Evolutionary conservation across 2,113 vertebrate genomes (phyloP), one percentile per base, ranked within the genome.

Genomic region (Mastomys coucha): DNA sequence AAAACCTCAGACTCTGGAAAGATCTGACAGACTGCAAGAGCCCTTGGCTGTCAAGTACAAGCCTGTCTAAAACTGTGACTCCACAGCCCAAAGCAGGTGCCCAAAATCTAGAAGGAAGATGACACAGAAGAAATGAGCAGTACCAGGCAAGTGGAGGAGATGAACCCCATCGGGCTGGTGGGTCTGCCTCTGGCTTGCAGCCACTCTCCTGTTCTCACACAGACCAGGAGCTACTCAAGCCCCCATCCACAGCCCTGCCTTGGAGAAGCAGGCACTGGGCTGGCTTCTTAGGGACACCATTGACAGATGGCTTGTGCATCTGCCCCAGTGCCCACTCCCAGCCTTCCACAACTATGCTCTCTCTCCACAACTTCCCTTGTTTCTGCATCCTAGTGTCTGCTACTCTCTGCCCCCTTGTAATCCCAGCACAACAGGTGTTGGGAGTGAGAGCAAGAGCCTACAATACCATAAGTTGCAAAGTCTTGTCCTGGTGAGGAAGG

Each of bases 91-190:
- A 53, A 33, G 26, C 17, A 69, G 0, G 1, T 4, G n/a, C 14
- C 8, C 42, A 53, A 24, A 36, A 36, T 51, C 20, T 1, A 49
- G 36, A 0, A 67, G n/a, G 76, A 80, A 69, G 53, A 75, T 6
- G 13, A 9, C 4, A 1, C 5, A 0, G 2, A 31, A 69, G 63
- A n/a, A 11, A 28, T 0, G 0, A 39, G 2, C 73, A 0, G 12
- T 19, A 49, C 49, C 36, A 17, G 42, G 84, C 4, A 2, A 31
- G 31, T 3, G 4, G 58, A 39, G 36, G 4, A 82, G 80, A 45
- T 10, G 36, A 5, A 6, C 8, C 56, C 51, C 1, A 13, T 51
- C 2, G 26, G 13, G 19, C 1, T 0, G 6, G 20, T 0, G 0
- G 14, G 0, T 4, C 91, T 28, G 45, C 31, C 88, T 24, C 60